Percentiles rank a stretch among this genome's conserved stretches.
Conservation (phyloP, 2,797 vertebrate species). For the Aplochiton taeniatus region DNA sequence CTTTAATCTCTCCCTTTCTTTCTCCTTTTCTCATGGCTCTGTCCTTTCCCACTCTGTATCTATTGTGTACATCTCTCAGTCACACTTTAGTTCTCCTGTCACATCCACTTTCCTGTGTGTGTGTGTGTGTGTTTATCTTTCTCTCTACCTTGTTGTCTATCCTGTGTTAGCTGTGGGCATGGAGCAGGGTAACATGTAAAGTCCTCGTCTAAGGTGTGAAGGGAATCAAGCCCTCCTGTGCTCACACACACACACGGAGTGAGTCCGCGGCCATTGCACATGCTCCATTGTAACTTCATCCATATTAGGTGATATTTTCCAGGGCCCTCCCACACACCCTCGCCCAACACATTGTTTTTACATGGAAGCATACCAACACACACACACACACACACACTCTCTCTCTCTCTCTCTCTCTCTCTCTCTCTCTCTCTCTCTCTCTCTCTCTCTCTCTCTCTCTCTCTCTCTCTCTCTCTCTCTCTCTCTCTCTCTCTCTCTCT, state of each 20-base stretch:
- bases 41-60: too few relatives aligned
- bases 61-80: too few relatives aligned
- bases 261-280: constrained; percentile 32
- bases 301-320: constrained; percentile 4
- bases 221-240: constrained; percentile 26
- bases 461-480: neutral
- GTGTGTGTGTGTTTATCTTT: too few relatives aligned
- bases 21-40: too few relatives aligned
- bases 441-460: too few relatives aligned
- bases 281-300: constrained; percentile 8
- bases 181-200: constrained; percentile 14
- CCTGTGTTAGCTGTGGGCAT: neutral
- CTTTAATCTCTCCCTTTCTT: neutral
- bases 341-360: neutral
- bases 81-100: too few relatives aligned
- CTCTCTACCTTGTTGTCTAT: too few relatives aligned
- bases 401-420: constrained; percentile 3
- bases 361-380: too few relatives aligned
- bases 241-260: constrained; percentile 23
- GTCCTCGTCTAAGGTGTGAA: constrained; percentile 41
- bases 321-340: neutral
- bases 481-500: neutral
- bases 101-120: neutral
- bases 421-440: too few relatives aligned
- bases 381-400: neutral